Evolutionary conservation across 2,888 invertebrate species (phyloP).

Genomic region (Arenicola marina): DNA sequence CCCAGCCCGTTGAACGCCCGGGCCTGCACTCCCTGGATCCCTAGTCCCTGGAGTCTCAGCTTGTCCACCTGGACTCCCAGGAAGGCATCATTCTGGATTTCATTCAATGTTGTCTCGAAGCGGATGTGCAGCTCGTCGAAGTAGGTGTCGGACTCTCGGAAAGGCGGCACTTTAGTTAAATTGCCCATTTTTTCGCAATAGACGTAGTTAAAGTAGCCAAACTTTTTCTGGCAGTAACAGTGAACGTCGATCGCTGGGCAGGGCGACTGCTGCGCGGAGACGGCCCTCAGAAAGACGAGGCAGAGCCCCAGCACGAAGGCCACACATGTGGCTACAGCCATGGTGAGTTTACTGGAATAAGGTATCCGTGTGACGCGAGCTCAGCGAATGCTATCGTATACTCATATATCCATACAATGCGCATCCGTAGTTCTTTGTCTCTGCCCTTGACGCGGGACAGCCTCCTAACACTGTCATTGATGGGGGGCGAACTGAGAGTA

Average conservation of each 20-base stretch:
- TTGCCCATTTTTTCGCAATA: constrained; percentile 23
- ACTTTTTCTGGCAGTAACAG: constrained; percentile 21
- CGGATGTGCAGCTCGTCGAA: constrained; percentile 19
- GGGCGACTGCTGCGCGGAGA: too few species aligned
- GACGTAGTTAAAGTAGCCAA: constrained; percentile 12
- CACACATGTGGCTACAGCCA: too few species aligned
- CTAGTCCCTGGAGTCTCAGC: constrained; percentile 15
- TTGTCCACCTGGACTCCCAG: constrained; percentile 10
- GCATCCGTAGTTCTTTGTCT: too few species aligned
- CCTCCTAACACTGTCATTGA: too few species aligned
- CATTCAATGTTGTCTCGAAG: constrained; percentile 3
- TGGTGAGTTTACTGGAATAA: too few species aligned
- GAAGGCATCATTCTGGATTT: constrained; percentile 19
- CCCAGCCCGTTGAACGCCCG: constrained; percentile 20
- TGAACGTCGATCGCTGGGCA: constrained; percentile 9
- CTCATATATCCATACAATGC: too few species aligned
- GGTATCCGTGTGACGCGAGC: too few species aligned
- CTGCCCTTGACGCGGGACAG: too few species aligned
- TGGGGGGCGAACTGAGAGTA: too few species aligned
- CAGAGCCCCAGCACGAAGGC: too few species aligned
- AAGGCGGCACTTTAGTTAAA: constrained; percentile 10
- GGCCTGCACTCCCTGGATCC: constrained; percentile 11
- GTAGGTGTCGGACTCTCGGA: constrained; percentile 8
- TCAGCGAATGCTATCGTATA: too few species aligned
- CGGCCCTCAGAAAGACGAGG: too few species aligned